These are phyloP conservation scores for Macaria liturata DNA, from an alignment of 2,888 invertebrate genomes.

Conservation along the genomic window DNA sequence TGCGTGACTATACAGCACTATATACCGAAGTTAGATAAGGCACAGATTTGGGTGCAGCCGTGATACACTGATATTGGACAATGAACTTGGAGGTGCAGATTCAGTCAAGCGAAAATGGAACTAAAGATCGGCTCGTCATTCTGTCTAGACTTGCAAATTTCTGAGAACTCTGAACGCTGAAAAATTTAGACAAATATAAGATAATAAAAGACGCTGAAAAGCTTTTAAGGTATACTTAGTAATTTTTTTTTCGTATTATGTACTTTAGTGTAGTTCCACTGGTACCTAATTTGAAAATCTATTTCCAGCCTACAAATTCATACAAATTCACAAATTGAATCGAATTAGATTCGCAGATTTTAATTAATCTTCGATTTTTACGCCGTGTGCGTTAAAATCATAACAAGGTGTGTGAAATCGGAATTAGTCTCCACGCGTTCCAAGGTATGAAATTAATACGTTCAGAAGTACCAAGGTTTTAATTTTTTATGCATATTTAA, in stretches of 20 bases:
- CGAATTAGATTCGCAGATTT: slow-evolving; percentile 13
- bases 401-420: slow-evolving; percentile 17
- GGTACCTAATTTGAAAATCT: too few relatives aligned
- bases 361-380: slow-evolving; percentile 15
- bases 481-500: too few relatives aligned
- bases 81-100: slow-evolving; percentile 18
- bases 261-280: neutral
- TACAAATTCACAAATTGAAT: slow-evolving; percentile 1
- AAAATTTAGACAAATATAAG: neutral
- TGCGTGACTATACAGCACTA: slow-evolving; percentile 37
- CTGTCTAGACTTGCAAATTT: too few relatives aligned
- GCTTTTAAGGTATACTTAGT: too few relatives aligned
- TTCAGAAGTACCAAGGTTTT: neutral
- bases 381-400: slow-evolving; percentile 17
- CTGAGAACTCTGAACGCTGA: neutral
- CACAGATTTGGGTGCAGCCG: slow-evolving; percentile 16
- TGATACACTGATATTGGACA: slow-evolving; percentile 10
- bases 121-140: neutral
- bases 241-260: neutral
- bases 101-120: slow-evolving; percentile 4
- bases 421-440: slow-evolving; percentile 9
- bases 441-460: neutral
- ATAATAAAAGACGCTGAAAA: neutral
- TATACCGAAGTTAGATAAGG: slow-evolving; percentile 16
- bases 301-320: neutral